Evolutionary conservation across 2,797 vertebrate species (phyloP).

Genomic region (Ptychadena robeensis): DNA sequence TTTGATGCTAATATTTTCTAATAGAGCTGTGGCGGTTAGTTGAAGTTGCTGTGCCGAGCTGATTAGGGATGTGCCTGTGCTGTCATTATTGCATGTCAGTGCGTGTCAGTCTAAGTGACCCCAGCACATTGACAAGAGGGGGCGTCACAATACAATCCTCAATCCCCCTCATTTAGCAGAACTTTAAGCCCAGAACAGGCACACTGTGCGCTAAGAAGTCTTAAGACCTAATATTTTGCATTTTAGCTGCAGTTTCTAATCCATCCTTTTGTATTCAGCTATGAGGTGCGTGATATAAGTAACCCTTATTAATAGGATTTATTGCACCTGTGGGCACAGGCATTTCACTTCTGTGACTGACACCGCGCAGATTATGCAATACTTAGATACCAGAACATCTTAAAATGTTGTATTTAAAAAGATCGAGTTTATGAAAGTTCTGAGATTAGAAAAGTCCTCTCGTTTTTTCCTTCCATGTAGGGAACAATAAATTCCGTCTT

Average conservation of each 20-base stretch:
- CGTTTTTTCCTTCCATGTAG: background rate
- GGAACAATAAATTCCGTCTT: background rate
- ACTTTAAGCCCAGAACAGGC: constrained; percentile 81
- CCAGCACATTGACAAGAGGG: constrained; percentile 69
- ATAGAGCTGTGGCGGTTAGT: constrained; percentile 76
- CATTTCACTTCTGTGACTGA: constrained; percentile 74
- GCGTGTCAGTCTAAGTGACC: constrained; percentile 77
- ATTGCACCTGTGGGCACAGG: constrained; percentile 85
- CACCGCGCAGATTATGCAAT: constrained; percentile 32
- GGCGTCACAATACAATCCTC: constrained; percentile 76
- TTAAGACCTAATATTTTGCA: constrained; percentile 73
- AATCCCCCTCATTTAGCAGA: constrained; percentile 76
- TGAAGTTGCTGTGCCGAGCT: constrained; percentile 76
- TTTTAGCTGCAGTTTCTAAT: constrained; percentile 84
- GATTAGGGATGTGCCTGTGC: constrained; percentile 79
- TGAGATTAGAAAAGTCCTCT: background rate
- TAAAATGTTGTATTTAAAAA: background rate
- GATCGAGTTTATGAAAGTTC: constrained; percentile 12
- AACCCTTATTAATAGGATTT: constrained; percentile 86
- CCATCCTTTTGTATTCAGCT: constrained; percentile 82
- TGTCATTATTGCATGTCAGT: constrained; percentile 76
- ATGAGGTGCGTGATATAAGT: constrained; percentile 85
- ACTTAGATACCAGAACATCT: constrained; percentile 15
- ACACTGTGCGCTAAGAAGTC: constrained; percentile 79
- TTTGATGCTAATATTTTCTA: constrained; percentile 79